Evolutionary conservation across 2,113 vertebrate species (phyloP), one percentile per base, ranked within the genome.

Genomic region (Hipposideros armiger): DNA sequence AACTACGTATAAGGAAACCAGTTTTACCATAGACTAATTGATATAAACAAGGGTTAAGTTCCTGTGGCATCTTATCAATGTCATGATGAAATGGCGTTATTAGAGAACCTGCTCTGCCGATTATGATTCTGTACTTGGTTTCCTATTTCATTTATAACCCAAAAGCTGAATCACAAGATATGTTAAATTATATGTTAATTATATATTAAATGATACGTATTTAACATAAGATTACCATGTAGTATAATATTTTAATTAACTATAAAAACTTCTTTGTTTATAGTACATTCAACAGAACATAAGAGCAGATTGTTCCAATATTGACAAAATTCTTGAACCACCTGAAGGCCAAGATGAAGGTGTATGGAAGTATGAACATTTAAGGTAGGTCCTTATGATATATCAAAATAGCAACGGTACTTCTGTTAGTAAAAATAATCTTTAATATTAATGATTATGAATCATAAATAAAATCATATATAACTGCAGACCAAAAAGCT

Each of bases 221-320:
- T 94, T 95, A 66, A 30, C 3, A 10, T 89, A 87, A 62, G 30
- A 64, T 91, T 91, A 73, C 16, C 10, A 22, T 94, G 7, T 82
- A 56, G 11, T 36, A 10, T 54, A 60, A 20, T 74, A 73, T 87
- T 87, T 84, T 96, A 84, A 87, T 90, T 97, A 97, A 97, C 64
- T 32, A 7, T 73, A 52, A 96, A 56, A 90, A 92, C 24, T 5
- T 95, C 76, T 97, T 87, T 45, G 3, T 94, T 73, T 85, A 72
- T 98, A 99, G 99, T 99, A 99, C 97, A 99, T 99, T 93, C 99
- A 99, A 93, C 99, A 99, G 98, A 99, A 99, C 94, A 99, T 99
- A 96, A 99, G 99, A 95, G 99, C 99, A 47, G 99, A 99, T 97
- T 99, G 99, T 97, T 99, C 99, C 95, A 99, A 99, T 98, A 99